Evolutionary conservation across 1,140 invertebrate genomes (phyloP), one percentile per base, ranked within the genome.

Genomic region (Brachionus plicatilis): DNA sequence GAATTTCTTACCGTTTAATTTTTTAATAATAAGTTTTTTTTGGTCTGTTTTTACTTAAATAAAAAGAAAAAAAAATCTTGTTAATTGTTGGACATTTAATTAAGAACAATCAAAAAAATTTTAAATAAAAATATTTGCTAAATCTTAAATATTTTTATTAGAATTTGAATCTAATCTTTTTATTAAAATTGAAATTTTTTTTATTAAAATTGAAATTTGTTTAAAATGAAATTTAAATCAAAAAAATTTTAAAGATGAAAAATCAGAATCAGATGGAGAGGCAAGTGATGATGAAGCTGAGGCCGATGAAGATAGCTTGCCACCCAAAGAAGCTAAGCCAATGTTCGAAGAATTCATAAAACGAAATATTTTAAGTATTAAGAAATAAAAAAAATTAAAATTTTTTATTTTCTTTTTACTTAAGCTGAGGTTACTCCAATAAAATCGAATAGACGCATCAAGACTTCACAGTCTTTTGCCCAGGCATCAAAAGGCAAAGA

Each of bases 221-320:
- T 37, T 7, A 37, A 37, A 7, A 6, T 37, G 4, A 33, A 37
- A 37, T 33, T 68, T 37, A 43, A 17, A 9, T 72, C 1, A 45
- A 41, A 41, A 14, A 11, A 4, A 1, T 33, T 24, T 47, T 47
- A 20, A 29, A 29, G 72, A 50, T 11, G 72, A 37, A 27, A 76
- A 76, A 76, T 76, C 72, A 1, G 72, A 76, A 29, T 76, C 72
- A 50, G 72, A 76, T 14, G 72, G 72, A 27, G 72, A 76, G 12
- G 72, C 72, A 12, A 76, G 72, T 47, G 72, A 76, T 50, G 72
- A 76, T 50, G 72, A 76, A 50, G 72, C 72, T 50, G 72, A 76
- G 12, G 17, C 11, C 14, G 45, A 76, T 24, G 72, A 53, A 14
- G 72, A 76, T 14, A 76, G 24, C 43, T 24, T 76, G 6, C 20